phyloP scores from a whole-genome alignment of 2,888 invertebrate species.

The Danaus chrysippus region DNA sequence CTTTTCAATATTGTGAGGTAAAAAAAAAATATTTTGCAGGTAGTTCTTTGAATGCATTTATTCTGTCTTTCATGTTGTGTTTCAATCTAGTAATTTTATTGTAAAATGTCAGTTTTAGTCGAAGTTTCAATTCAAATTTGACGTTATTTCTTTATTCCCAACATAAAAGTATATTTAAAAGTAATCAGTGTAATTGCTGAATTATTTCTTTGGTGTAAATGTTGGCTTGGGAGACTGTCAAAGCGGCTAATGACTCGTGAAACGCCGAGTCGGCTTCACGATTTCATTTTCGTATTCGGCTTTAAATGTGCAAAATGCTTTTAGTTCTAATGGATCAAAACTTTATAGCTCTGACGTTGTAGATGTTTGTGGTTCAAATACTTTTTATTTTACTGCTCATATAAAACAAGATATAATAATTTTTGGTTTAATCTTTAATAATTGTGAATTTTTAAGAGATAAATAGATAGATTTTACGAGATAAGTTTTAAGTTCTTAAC shows the following conservation, averaged over 20 bases:
- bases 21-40: constrained; percentile 4
- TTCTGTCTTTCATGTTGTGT: background rate
- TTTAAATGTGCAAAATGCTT: constrained; percentile 40
- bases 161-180: background rate
- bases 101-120: background rate
- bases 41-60: constrained; percentile 16
- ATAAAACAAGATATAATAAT: background rate
- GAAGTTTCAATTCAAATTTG: background rate
- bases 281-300: constrained; percentile 34
- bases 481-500: background rate
- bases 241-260: constrained; percentile 54
- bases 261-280: constrained; percentile 42
- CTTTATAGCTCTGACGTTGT: constrained; percentile 1
- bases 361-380: background rate
- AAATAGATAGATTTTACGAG: background rate
- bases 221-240: constrained; percentile 42
- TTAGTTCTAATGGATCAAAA: constrained; percentile 24
- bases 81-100: background rate
- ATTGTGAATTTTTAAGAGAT: background rate
- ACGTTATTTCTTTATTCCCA: background rate
- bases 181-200: constrained; percentile 4
- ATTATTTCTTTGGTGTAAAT: constrained; percentile 25
- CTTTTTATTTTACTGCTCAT: background rate
- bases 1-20: background rate
- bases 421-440: background rate